A percentile compares a stretch with the other conserved stretches of the same genome.
Evolutionary conservation across 2,797 vertebrate genomes (phyloP).

Genomic region (Pangasius mekongensis): DNA sequence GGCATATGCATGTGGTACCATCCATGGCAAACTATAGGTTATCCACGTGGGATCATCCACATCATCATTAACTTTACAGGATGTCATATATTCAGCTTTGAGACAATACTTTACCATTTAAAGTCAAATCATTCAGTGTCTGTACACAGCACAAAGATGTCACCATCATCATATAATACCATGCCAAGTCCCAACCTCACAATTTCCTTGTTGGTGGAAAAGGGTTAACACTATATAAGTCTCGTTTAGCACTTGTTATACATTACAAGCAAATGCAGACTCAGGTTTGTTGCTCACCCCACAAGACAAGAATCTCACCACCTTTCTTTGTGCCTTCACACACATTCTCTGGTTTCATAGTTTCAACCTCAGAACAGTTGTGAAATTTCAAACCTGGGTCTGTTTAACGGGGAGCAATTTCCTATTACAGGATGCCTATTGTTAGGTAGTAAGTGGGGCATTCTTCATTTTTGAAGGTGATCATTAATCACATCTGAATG

Average conservation of each 20-base stretch:
- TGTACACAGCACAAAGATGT: background rate
- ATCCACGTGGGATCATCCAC: background rate
- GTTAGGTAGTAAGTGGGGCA: slow-evolving; percentile 45
- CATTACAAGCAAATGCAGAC: background rate
- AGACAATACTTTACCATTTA: background rate
- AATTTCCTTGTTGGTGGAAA: background rate
- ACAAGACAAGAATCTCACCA: background rate
- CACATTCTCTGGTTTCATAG: background rate
- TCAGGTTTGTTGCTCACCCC: background rate
- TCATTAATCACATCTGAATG: slow-evolving; percentile 43
- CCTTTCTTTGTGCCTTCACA: slow-evolving; percentile 3
- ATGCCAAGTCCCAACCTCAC: background rate
- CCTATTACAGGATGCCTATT: slow-evolving; percentile 46
- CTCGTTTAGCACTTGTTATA: background rate
- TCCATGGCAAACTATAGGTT: background rate
- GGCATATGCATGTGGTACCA: background rate
- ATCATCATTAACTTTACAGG: background rate
- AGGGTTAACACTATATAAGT: background rate
- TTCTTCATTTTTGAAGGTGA: slow-evolving; percentile 45
- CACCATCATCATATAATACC: background rate
- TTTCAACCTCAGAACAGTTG: slow-evolving; percentile 26
- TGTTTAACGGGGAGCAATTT: slow-evolving; percentile 46
- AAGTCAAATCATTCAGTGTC: background rate
- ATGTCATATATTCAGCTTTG: background rate
- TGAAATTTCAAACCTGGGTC: slow-evolving; percentile 29